Evolutionary conservation across 2,888 invertebrate genomes (phyloP).

Genomic region (Pyrgus malvae): DNA sequence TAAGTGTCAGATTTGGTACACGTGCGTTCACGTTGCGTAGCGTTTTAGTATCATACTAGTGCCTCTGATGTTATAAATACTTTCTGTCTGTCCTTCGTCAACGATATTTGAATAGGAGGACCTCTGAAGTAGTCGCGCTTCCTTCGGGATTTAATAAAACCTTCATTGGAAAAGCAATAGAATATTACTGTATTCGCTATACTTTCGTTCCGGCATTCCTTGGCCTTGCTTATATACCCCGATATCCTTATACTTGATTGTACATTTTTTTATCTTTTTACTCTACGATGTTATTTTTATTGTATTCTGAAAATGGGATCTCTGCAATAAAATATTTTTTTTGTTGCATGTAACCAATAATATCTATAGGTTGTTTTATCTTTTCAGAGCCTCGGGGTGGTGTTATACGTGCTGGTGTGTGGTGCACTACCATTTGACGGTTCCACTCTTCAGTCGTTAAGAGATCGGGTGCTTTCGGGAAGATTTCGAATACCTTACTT

Average conservation of each 20-base stretch:
- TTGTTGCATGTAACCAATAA: neutral
- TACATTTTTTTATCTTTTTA: neutral
- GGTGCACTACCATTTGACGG: constrained; percentile 98
- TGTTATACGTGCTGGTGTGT: constrained; percentile 97
- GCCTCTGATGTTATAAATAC: neutral
- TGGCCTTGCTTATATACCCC: neutral
- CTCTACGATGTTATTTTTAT: neutral
- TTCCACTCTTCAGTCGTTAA: constrained; percentile 93
- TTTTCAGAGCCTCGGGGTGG: constrained; percentile 96
- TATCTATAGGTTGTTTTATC: neutral
- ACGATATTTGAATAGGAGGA: constrained; percentile 5
- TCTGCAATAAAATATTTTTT: no score
- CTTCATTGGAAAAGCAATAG: constrained; percentile 10
- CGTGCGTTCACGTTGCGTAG: neutral
- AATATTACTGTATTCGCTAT: neutral
- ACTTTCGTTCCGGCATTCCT: neutral
- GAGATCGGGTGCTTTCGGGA: constrained; percentile 96
- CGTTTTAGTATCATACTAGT: neutral
- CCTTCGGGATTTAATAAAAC: constrained; percentile 11
- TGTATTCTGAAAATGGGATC: no score
- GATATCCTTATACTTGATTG: neutral
- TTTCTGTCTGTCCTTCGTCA: constrained; percentile 3
- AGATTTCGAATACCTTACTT: constrained; percentile 98
- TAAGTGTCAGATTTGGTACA: constrained; percentile 5
- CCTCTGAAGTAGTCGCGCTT: constrained; percentile 3